phyloP scores from a whole-genome alignment of 2,797 vertebrate species.

The Falco rusticolus region DNA sequence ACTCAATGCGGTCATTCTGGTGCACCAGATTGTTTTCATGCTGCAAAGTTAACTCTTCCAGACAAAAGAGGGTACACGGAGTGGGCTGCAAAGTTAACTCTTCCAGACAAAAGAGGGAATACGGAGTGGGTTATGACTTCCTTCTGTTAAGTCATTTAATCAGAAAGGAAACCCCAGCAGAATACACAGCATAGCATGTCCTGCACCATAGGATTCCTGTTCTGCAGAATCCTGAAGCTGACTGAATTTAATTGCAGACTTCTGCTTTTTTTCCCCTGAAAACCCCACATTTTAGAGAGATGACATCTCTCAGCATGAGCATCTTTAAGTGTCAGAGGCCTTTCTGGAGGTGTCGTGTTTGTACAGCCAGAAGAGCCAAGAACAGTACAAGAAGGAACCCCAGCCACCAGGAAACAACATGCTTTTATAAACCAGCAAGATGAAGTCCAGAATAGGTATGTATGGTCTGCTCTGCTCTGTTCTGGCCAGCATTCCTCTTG shows the following conservation, averaged over 20 bases:
- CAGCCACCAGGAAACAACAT: fast-evolving
- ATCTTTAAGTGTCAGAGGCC: not conserved
- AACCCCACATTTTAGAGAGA: not conserved
- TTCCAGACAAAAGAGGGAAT: not conserved
- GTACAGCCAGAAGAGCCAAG: not conserved
- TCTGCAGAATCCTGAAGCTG: not conserved
- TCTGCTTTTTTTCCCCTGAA: not conserved
- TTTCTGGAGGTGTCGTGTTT: not conserved
- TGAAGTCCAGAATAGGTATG: fast-evolving
- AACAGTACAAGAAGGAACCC: not conserved
- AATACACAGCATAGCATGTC: not conserved
- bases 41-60: no score
- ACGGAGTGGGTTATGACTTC: not conserved
- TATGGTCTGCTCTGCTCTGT: not conserved
- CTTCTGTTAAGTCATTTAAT: not conserved
- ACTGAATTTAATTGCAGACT: not conserved
- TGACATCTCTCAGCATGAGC: not conserved
- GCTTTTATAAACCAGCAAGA: not conserved
- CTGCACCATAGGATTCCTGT: not conserved
- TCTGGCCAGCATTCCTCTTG: not conserved
- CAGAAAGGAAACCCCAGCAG: conserved; percentile 5
- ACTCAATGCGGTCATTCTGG: not conserved
- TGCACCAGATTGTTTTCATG: not conserved
- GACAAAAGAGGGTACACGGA: no score
- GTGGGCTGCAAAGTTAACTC: not conserved